Evolutionary conservation across 2,888 invertebrate species (phyloP).

Genomic region (Drosophila mayaguana): DNA sequence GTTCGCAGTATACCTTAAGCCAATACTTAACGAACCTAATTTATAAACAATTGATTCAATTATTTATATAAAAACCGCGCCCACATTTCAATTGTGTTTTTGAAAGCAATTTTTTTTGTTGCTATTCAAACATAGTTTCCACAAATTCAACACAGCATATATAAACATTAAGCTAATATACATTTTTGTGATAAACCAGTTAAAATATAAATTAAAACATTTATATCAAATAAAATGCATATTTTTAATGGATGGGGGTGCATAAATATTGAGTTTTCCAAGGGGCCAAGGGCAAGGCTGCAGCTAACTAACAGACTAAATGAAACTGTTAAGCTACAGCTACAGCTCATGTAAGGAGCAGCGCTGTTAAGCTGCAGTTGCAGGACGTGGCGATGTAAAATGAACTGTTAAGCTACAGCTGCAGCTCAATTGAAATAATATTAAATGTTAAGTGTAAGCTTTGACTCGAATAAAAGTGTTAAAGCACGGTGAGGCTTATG

Average conservation of each 20-base stretch:
- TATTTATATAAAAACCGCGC: constrained; percentile 43
- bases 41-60: constrained; percentile 42
- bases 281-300: background rate
- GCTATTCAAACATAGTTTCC: constrained; percentile 30
- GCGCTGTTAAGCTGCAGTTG: background rate
- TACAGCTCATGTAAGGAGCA: background rate
- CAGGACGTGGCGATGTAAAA: background rate
- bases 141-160: constrained; percentile 51
- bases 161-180: constrained; percentile 70
- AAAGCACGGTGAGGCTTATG: too few species aligned
- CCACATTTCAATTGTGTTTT: constrained; percentile 35
- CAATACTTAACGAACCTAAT: constrained; percentile 44
- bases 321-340: background rate
- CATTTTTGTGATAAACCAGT: constrained; percentile 79
- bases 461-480: background rate
- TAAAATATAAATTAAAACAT: constrained; percentile 64
- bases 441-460: background rate
- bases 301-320: constrained; percentile 1
- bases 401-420: background rate
- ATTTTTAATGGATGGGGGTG: background rate
- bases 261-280: background rate
- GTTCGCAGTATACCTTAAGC: constrained; percentile 42
- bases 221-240: constrained; percentile 38
- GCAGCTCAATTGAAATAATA: too few species aligned
- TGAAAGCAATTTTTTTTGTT: constrained; percentile 21